Conservation (phyloP, 2,113 vertebrate genomes). For the Caracal caracal region DNA sequence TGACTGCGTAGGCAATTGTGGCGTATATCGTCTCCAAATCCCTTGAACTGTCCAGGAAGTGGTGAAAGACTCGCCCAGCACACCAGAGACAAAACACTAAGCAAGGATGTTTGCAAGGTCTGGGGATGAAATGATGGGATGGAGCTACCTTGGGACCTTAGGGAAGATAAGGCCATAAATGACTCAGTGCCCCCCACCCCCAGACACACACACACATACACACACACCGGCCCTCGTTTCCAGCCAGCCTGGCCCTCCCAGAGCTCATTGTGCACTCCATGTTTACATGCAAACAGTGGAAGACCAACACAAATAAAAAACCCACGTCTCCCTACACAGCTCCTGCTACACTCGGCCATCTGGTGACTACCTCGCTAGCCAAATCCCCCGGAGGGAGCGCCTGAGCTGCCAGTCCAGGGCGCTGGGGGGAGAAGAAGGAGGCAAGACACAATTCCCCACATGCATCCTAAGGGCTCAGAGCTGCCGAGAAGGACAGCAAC, state of each 20-base stretch:
- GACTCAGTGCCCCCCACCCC: background rate
- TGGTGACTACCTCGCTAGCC: slow-evolving; percentile 79
- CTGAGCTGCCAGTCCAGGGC: slow-evolving; percentile 75
- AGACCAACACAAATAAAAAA: slow-evolving; percentile 82
- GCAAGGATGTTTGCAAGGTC: background rate
- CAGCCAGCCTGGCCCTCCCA: slow-evolving; percentile 59
- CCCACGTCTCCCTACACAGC: slow-evolving; percentile 81
- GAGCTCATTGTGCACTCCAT: slow-evolving; percentile 74
- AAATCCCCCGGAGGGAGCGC: slow-evolving; percentile 66
- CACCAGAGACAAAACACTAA: background rate
- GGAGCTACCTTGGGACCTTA: background rate
- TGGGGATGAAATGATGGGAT: background rate
- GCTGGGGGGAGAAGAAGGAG: background rate
- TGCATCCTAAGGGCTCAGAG: background rate
- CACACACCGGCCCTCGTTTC: background rate
- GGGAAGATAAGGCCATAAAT: background rate
- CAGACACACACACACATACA: background rate
- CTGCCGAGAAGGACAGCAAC: background rate
- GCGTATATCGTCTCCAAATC: background rate
- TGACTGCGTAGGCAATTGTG: background rate
- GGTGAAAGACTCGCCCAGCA: background rate
- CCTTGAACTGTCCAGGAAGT: background rate
- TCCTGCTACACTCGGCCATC: slow-evolving; percentile 79
- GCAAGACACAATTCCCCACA: background rate
- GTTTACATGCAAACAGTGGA: slow-evolving; percentile 80